These are phyloP conservation scores for Mimachlamys varia DNA, from an alignment of 2,888 invertebrate species.

Conservation along the genomic window DNA sequence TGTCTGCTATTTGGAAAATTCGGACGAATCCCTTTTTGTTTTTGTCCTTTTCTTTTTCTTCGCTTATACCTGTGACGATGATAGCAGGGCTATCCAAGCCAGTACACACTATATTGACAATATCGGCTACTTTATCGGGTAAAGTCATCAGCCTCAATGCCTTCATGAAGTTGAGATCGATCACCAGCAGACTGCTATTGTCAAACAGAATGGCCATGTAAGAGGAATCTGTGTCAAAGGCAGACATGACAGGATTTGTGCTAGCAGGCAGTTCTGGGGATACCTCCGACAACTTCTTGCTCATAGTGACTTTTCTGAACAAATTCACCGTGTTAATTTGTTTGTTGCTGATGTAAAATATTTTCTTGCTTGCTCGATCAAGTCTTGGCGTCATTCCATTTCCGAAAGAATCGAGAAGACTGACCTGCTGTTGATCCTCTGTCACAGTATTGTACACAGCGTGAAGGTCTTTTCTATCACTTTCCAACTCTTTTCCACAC, in stretches of 20 bases:
- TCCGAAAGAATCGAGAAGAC: conserved; percentile 32
- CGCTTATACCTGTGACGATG: conserved; percentile 40
- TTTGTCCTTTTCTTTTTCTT: background rate
- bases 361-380: conserved; percentile 44
- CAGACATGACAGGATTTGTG: conserved; percentile 36
- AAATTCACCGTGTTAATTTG: conserved; percentile 35
- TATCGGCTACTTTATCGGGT: conserved; percentile 42
- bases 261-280: conserved; percentile 43
- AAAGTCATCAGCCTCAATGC: conserved; percentile 39
- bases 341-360: conserved; percentile 42
- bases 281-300: conserved; percentile 38
- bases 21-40: conserved; percentile 41
- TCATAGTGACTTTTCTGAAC: conserved; percentile 38
- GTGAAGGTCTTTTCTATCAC: conserved; percentile 44
- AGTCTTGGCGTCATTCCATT: conserved; percentile 37
- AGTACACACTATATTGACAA: conserved; percentile 47
- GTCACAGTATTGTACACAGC: conserved; percentile 51
- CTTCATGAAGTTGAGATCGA: conserved; percentile 42
- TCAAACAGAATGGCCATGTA: conserved; percentile 47
- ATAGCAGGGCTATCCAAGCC: conserved; percentile 46
- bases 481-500: conserved; percentile 44
- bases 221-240: conserved; percentile 41
- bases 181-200: conserved; percentile 40
- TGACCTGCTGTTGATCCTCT: conserved; percentile 45
- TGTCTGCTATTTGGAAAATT: conserved; percentile 38